phyloP scores from a whole-genome alignment of 1,140 invertebrate species.

The Neoseiulus cucumeris region DNA sequence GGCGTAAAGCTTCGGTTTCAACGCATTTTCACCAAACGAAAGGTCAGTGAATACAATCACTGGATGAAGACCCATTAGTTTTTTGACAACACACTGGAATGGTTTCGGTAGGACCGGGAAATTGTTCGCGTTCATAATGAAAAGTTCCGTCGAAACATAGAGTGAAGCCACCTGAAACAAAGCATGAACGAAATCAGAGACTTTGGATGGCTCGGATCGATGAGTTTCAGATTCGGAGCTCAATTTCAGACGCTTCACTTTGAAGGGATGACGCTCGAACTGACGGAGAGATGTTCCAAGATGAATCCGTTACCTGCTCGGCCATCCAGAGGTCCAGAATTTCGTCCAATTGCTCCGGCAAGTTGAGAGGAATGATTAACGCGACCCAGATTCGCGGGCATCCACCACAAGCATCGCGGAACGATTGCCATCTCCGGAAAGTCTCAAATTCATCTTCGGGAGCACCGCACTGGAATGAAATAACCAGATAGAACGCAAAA shows the following conservation, averaged over 20 bases:
- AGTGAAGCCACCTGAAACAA: background rate
- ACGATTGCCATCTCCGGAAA: background rate
- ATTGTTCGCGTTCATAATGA: background rate
- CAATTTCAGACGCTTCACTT: too few species aligned
- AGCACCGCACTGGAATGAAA: background rate
- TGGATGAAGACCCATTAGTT: background rate
- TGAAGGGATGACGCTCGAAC: too few species aligned
- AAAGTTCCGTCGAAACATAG: background rate
- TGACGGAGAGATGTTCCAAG: too few species aligned
- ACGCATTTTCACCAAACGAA: background rate
- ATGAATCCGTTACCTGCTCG: conserved; percentile 1
- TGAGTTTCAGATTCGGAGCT: too few species aligned
- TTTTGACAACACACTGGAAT: background rate
- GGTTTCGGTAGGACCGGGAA: background rate
- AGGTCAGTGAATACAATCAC: background rate
- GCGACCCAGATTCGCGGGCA: background rate
- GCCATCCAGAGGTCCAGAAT: conserved; percentile 1
- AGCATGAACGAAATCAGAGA: too few species aligned
- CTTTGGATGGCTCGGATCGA: too few species aligned
- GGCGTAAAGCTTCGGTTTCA: background rate
- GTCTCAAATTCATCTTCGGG: conserved; percentile 2
- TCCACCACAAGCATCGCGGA: background rate
- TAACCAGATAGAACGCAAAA: too few species aligned
- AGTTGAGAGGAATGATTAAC: background rate
- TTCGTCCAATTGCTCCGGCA: background rate